Evolutionary conservation across 1,140 invertebrate genomes (phyloP).

Genomic region (Frieseomelitta varia): DNA sequence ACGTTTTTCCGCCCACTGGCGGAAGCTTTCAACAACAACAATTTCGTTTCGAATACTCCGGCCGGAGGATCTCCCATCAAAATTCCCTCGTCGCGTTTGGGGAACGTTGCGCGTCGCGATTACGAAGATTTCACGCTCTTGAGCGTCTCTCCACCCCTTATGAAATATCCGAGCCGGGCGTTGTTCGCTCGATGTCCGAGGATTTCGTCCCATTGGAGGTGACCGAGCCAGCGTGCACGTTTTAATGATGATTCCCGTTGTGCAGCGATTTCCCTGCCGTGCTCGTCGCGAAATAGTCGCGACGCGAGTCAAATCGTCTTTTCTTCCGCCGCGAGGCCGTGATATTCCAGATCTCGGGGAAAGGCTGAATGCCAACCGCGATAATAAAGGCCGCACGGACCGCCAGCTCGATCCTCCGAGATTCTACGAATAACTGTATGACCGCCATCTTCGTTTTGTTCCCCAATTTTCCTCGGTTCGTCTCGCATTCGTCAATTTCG

Average conservation of each 20-base stretch:
- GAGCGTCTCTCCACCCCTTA: neutral
- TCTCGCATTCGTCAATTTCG: neutral
- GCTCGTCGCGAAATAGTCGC: neutral
- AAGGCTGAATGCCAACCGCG: neutral
- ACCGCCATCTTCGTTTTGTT: neutral
- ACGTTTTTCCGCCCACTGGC: neutral
- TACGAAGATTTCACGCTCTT: constrained; percentile 2
- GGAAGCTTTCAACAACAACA: neutral
- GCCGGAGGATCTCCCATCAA: neutral
- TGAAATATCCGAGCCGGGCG: neutral
- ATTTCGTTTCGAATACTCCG: neutral
- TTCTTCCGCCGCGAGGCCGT: neutral
- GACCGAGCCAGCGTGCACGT: constrained; percentile 21
- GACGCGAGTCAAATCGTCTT: neutral
- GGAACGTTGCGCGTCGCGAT: neutral
- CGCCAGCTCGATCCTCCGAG: neutral
- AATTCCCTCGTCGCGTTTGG: neutral
- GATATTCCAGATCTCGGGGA: no score
- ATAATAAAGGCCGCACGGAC: neutral
- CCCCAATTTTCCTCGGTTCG: neutral
- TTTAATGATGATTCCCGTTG: constrained; percentile 37
- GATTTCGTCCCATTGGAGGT: constrained; percentile 2
- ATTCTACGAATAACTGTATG: neutral
- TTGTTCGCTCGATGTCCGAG: constrained; percentile 1
- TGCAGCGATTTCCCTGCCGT: neutral